A percentile compares a stretch with the other conserved stretches of the same genome.
These are phyloP conservation scores for Eupithecia exiguata DNA, from an alignment of 2,888 invertebrate genomes.

Conservation along the genomic window DNA sequence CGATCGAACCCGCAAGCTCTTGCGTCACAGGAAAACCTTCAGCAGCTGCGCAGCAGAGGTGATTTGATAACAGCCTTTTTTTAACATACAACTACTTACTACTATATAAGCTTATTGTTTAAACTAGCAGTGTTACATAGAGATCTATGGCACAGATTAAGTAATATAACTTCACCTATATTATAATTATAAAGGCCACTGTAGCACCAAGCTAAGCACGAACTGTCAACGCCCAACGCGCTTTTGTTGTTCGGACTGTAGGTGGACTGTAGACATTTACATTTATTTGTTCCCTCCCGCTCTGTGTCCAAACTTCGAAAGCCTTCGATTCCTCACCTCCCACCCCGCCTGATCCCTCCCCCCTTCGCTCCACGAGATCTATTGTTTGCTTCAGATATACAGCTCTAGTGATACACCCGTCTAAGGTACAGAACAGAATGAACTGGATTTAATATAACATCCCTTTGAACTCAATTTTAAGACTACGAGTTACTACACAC, in stretches of 20 bases:
- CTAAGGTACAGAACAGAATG: slow-evolving; percentile 43
- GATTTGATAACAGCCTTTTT: too few species aligned
- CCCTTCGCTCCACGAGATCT: slow-evolving; percentile 42
- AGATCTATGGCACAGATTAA: neutral
- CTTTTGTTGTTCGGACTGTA: slow-evolving; percentile 46
- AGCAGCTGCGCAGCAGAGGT: neutral
- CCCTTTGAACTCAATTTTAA: neutral
- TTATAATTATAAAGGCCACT: too few species aligned
- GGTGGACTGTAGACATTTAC: slow-evolving; percentile 54
- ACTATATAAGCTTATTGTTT: too few species aligned
- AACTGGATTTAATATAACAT: neutral
- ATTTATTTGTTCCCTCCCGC: slow-evolving; percentile 55
- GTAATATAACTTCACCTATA: too few species aligned
- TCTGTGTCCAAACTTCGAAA: slow-evolving; percentile 55
- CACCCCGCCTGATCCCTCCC: slow-evolving; percentile 34
- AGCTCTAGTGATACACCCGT: slow-evolving; percentile 45
- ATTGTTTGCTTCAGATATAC: slow-evolving; percentile 51
- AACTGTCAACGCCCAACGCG: neutral
- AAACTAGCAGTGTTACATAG: neutral
- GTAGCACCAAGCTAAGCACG: neutral
- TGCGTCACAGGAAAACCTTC: neutral
- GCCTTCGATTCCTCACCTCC: slow-evolving; percentile 47
- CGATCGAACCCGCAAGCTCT: neutral
- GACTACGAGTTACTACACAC: too few species aligned
- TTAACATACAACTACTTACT: too few species aligned